Evolutionary conservation across 2,888 invertebrate genomes (phyloP).

Genomic region (Rapana venosa): DNA sequence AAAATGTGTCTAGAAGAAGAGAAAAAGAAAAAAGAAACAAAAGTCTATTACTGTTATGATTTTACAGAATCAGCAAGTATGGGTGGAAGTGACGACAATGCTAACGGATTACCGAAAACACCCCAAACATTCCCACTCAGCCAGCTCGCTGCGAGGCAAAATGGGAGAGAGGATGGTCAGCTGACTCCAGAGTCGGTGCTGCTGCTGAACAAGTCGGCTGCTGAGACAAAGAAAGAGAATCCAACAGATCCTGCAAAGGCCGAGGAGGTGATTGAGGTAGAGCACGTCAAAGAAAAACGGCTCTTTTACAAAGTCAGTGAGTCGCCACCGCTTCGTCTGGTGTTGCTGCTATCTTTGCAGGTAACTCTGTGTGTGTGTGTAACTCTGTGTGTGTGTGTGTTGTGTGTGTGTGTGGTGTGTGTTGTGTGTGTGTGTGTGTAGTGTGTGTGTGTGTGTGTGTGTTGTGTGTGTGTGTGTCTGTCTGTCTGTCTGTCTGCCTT

Average conservation of each 20-base stretch:
- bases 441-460: background rate
- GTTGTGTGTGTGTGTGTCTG: background rate
- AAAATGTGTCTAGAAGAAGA: too few species aligned
- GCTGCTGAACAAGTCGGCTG: background rate
- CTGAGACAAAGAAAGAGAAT: background rate
- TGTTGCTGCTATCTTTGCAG: constrained; percentile 9
- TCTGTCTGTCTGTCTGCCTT: background rate
- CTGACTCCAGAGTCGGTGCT: background rate
- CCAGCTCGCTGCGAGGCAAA: too few species aligned
- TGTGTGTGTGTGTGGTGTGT: background rate
- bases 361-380: constrained; percentile 21
- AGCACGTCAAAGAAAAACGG: constrained; percentile 1
- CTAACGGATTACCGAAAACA: background rate
- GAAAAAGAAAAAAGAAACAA: too few species aligned
- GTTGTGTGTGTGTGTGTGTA: background rate
- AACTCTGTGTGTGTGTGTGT: constrained; percentile 4
- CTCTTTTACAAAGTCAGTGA: constrained; percentile 42
- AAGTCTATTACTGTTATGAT: too few species aligned
- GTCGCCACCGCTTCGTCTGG: constrained; percentile 27
- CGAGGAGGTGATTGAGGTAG: constrained; percentile 34
- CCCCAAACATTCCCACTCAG: background rate
- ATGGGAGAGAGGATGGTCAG: background rate
- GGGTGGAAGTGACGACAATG: constrained; percentile 4
- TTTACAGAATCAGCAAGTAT: background rate
- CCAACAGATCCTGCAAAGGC: background rate